Evolutionary conservation across 2,888 invertebrate species (phyloP), one percentile per base, ranked within the genome.

Genomic region (Leucania comma): DNA sequence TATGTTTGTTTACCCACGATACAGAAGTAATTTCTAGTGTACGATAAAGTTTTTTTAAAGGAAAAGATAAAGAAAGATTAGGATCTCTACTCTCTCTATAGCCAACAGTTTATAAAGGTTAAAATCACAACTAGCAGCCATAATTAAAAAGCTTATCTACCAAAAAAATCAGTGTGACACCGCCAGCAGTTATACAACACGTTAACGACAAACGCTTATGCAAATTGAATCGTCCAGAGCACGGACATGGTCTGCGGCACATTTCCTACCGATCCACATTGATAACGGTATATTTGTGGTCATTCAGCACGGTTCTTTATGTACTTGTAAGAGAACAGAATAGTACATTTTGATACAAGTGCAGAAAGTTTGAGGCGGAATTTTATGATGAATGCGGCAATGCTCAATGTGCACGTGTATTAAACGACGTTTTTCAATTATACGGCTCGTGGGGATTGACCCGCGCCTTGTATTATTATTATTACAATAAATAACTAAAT

Each of bases 221-320:
- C 90, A 93, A 93, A 93, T 93, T 88, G 88, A 90, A 91, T 90
- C 81, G 92, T 88, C 83, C 66, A 67, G 74, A 61, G 75, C 72
- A 85, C 85, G 82, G 83, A 82, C 82, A 85, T 85, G 77, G 87
- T 85, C 83, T 83, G 85, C 78, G 81, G 87, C 85, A 81, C 75
- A 83, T 87, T 88, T 88, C 86, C 90, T 89, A 59, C 54, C 32
- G 90, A 90, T 90, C 85, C 84, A 62, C 69, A 29, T 83, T 87
- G 93, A 93, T 93, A 93, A 87, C 90, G 82, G 81, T 86, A 84
- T 89, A 88, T 91, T 93, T 90, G 91, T 91, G 90, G 89, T 83
- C 81, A 72, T 79, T 73, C 66, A 71, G 80, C 87, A 87, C 85
- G 88, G 85, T 82, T 85, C 48, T 77, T 63, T 63, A 74, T 61